Evolutionary conservation across 2,797 vertebrate species (phyloP).

Genomic region (Malurus leucopterus): DNA sequence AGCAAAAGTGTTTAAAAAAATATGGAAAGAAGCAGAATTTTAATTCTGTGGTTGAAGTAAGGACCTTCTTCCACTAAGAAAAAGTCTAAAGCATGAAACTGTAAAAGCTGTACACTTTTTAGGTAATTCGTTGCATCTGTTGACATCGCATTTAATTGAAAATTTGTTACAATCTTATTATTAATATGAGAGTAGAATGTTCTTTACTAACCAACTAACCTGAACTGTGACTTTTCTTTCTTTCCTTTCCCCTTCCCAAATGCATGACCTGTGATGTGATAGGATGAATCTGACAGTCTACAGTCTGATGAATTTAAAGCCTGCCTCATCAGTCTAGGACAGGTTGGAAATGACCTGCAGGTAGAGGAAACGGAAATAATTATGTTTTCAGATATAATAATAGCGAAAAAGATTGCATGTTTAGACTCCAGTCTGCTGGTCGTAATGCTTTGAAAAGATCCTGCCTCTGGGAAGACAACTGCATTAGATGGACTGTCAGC

Average conservation of each 20-base stretch:
- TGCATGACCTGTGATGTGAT: conserved; percentile 44
- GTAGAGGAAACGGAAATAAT: conserved; percentile 34
- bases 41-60: neutral
- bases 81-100: neutral
- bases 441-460: neutral
- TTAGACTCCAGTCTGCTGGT: neutral
- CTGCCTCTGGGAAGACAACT: neutral
- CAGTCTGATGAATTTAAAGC: conserved; percentile 61
- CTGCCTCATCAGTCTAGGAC: conserved; percentile 68
- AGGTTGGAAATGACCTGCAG: conserved; percentile 64
- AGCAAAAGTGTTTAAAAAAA: neutral
- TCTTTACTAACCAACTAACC: conserved; percentile 41
- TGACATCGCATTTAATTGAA: neutral
- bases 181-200: neutral
- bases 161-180: neutral
- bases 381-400: neutral
- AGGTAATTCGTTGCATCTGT: neutral
- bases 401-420: neutral
- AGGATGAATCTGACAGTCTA: conserved; percentile 57
- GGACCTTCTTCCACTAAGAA: neutral
- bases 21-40: neutral
- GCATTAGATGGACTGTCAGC: neutral
- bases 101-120: neutral
- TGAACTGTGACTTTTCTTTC: conserved; percentile 4
- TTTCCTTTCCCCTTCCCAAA: conserved; percentile 26